Evolutionary conservation across 1,140 invertebrate species (phyloP), one percentile per base, ranked within the genome.

Genomic region (Melipona quadrifasciata): DNA sequence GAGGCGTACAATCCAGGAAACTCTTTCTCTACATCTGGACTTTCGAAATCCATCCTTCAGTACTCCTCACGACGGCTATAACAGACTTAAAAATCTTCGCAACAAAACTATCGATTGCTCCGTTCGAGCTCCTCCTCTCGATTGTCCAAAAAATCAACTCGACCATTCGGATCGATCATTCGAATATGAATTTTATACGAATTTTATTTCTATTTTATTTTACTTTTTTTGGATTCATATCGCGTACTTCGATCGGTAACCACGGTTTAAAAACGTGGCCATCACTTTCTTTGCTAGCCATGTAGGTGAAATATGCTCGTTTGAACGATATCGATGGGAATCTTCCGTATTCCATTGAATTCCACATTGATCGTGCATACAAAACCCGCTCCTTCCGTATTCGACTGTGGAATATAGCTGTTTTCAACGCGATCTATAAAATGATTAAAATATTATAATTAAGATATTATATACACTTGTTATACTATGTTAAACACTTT

Each of bases 1-100:
- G 97, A 97, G 21, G 97, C 97, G 93, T 98, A 98, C 73, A 98
- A 94, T 67, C 98, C 98, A 58, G 98, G 98, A 95, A 98, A 98
- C 94, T 98, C 98, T 94, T 98, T 98, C 93, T 98, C 97, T 70
- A 97, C 97, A 91, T 98, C 98, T 61, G 97, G 97, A 94, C 97
- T 98, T 95, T 98, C 97, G 94, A 98, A 98, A 95, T 98, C 97
- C 97, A 98, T 98, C 86, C 87, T 93, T 65, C 12, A 24, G 61
- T 21, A 51, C 55, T 47, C 8, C 65, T n/a, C 31, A 79, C 67
- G 19, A 34, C 58, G 0, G 12, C n/a, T 17, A 17, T 34, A 76
- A 74, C 72, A 47, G 64, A 71, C 64, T 84, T 67, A 74, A 84
- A 84, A 84, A 79, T 68, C 76, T 61, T 64, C 19, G 10, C 39